Conservation (phyloP, 2,113 vertebrate species). For the Uria lomvia region DNA sequence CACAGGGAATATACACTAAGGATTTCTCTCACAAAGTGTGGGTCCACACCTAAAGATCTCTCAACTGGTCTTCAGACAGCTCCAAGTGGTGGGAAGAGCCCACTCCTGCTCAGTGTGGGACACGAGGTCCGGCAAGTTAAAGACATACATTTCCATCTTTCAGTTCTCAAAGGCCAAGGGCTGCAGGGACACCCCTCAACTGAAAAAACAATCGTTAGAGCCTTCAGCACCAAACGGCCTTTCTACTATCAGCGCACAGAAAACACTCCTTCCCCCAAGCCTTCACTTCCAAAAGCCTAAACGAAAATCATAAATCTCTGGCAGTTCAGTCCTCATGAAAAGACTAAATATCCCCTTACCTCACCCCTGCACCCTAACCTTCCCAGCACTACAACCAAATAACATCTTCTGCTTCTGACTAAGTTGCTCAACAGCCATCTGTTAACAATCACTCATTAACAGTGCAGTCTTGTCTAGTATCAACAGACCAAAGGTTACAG, state of each 20-base stretch:
- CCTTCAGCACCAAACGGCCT: not conserved
- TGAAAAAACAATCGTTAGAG: not conserved
- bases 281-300: not conserved
- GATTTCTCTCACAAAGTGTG: not conserved
- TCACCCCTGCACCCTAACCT: constrained; percentile 56
- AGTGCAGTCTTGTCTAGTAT: constrained; percentile 73
- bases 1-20: accelerated
- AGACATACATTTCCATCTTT: not conserved
- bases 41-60: not conserved
- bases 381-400: constrained; percentile 24
- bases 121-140: not conserved
- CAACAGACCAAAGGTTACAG: constrained; percentile 72
- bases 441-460: constrained; percentile 74
- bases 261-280: constrained; percentile 11
- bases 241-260: not conserved
- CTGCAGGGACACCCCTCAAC: not conserved
- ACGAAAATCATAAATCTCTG: constrained; percentile 42
- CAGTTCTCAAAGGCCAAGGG: not conserved
- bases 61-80: not conserved
- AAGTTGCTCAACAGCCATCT: constrained; percentile 58
- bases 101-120: not conserved
- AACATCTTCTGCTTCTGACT: constrained; percentile 44
- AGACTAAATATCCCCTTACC: constrained; percentile 54
- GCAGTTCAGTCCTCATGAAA: constrained; percentile 15
- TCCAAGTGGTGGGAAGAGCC: not conserved